Evolutionary conservation across 2,797 vertebrate species (phyloP).

Genomic region (Halcyon leucocephala): DNA sequence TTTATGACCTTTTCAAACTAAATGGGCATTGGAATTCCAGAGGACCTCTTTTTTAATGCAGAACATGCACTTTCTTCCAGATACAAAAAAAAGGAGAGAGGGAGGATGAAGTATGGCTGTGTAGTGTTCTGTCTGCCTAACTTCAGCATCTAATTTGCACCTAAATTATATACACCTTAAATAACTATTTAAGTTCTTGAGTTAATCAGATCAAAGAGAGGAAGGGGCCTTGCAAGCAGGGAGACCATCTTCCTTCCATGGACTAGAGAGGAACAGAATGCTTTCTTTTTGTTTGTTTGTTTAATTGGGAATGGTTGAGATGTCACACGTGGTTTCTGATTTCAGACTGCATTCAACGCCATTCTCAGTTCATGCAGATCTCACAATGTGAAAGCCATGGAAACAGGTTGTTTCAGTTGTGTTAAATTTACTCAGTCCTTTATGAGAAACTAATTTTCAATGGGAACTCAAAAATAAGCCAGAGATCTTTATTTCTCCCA

Average conservation of each 20-base stretch:
- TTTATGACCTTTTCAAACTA: constrained; percentile 61
- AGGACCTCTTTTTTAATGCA: constrained; percentile 15
- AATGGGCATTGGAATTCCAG: constrained; percentile 22
- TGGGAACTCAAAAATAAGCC: neutral
- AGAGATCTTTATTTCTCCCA: neutral
- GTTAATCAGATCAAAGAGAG: neutral
- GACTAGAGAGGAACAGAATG: neutral
- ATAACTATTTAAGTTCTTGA: neutral
- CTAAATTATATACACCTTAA: neutral
- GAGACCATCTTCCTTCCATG: neutral
- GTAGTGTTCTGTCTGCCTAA: neutral
- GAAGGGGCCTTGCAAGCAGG: neutral
- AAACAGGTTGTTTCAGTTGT: neutral
- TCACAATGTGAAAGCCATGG: constrained; percentile 8
- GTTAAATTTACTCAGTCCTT: neutral
- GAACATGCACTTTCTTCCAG: neutral
- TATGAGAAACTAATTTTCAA: neutral
- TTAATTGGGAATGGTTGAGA: constrained; percentile 15
- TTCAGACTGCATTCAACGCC: constrained; percentile 38
- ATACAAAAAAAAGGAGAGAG: neutral
- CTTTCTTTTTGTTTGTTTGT: neutral
- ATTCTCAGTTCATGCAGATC: constrained; percentile 45
- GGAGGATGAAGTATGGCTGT: neutral
- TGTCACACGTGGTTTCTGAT: constrained; percentile 3
- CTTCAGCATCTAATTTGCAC: neutral